Evolutionary conservation across 2,113 vertebrate species (phyloP).

Genomic region (Oncorhynchus nerka): DNA sequence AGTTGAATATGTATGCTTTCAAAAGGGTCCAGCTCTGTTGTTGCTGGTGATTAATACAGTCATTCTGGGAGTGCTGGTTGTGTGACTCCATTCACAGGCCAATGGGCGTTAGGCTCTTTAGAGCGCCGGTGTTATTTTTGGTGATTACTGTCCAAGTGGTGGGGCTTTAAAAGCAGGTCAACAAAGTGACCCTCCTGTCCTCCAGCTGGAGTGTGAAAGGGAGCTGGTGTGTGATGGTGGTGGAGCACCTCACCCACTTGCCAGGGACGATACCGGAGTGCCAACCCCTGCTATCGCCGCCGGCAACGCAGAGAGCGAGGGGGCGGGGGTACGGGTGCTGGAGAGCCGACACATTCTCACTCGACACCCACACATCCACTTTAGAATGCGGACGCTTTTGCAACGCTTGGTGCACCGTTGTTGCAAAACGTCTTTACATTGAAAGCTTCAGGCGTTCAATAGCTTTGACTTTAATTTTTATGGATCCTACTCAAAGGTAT

Average conservation of each 20-base stretch:
- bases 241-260: constrained; percentile 53
- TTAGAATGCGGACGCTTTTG: not conserved
- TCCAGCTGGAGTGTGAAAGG: constrained; percentile 66
- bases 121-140: constrained; percentile 76
- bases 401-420: not conserved
- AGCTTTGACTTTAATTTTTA: not conserved
- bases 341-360: constrained; percentile 24
- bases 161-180: constrained; percentile 71
- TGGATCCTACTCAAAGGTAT: not conserved
- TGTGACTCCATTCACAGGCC: constrained; percentile 50
- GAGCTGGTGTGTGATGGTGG: constrained; percentile 38
- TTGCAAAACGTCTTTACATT: not conserved
- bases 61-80: constrained; percentile 52
- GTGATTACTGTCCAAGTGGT: constrained; percentile 76
- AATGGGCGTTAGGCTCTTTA: constrained; percentile 60
- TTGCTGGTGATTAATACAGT: constrained; percentile 55
- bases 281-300: constrained; percentile 40
- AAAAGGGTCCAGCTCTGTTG: constrained; percentile 41
- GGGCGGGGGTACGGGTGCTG: not conserved
- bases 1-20: constrained; percentile 43
- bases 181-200: constrained; percentile 66
- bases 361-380: constrained; percentile 24
- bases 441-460: not conserved
- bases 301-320: constrained; percentile 14
- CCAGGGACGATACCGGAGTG: constrained; percentile 35